A percentile compares a stretch with the other conserved stretches of the same genome.
Evolutionary conservation across 2,113 vertebrate genomes (phyloP).

Genomic region (Corvus cornix): DNA sequence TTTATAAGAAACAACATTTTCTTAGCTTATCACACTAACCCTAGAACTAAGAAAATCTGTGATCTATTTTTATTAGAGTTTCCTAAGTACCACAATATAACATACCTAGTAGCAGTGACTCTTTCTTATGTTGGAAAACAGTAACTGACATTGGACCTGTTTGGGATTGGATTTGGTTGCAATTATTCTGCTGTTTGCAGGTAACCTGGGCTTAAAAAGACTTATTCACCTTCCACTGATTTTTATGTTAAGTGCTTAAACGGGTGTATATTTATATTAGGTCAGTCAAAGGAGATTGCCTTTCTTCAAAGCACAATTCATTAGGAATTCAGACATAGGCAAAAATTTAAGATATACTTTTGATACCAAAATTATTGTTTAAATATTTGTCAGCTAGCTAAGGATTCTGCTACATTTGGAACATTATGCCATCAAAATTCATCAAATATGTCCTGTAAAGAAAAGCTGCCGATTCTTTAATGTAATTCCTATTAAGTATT

Average conservation of each 20-base stretch:
- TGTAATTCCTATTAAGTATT: not conserved
- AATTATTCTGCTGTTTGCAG: not conserved
- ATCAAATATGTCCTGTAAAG: not conserved
- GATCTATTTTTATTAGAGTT: not conserved
- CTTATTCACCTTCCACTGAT: not conserved
- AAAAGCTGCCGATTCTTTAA: not conserved
- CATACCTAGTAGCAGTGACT: not conserved
- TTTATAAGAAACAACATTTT: not conserved
- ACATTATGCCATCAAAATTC: not conserved
- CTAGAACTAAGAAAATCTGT: not conserved
- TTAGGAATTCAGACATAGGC: not conserved
- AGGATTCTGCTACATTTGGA: not conserved
- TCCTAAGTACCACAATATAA: no score
- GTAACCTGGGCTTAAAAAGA: not conserved
- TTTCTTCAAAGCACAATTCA: not conserved
- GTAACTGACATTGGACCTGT: not conserved
- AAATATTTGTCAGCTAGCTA: not conserved
- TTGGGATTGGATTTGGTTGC: not conserved
- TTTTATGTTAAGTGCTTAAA: not conserved
- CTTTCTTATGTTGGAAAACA: not conserved
- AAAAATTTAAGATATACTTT: not conserved
- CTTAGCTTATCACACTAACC: not conserved
- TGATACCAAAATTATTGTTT: not conserved
- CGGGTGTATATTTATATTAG: not conserved
- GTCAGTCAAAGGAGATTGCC: not conserved